A percentile compares a stretch with the other conserved stretches of the same genome.
Evolutionary conservation across 2,113 vertebrate genomes (phyloP).

Genomic region (Nyctibius bracteatus): DNA sequence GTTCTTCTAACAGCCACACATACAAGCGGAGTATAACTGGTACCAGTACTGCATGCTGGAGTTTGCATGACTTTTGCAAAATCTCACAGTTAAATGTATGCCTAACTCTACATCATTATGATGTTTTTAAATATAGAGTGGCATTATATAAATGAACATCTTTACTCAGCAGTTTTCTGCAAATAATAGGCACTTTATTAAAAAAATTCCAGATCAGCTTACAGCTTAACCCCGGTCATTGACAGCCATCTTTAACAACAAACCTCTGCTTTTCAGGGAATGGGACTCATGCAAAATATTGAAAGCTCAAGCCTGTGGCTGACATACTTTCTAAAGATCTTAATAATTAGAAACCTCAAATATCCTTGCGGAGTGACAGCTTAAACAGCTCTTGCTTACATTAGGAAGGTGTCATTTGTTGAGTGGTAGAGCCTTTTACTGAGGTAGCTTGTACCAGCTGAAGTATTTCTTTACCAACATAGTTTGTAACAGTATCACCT

Average conservation of each 20-base stretch:
- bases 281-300: background rate
- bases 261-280: conserved; percentile 33
- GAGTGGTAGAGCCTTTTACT: background rate
- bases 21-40: background rate
- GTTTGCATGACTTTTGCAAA: background rate
- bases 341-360: background rate
- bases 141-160: background rate
- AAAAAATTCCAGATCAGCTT: conserved; percentile 84
- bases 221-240: conserved; percentile 57
- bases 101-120: background rate
- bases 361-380: background rate
- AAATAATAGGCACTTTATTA: conserved; percentile 80
- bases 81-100: background rate
- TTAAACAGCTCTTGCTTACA: background rate
- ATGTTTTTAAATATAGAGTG: background rate
- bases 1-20: background rate
- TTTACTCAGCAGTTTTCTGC: conserved; percentile 68
- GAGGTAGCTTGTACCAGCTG: background rate
- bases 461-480: background rate
- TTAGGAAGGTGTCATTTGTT: background rate
- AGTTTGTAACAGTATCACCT: background rate
- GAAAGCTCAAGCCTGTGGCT: background rate
- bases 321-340: background rate
- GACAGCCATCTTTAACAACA: conserved; percentile 64
- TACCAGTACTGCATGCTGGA: accelerated